Conservation (phyloP, 2,888 invertebrate genomes). For the Lottia gigantea region DNA sequence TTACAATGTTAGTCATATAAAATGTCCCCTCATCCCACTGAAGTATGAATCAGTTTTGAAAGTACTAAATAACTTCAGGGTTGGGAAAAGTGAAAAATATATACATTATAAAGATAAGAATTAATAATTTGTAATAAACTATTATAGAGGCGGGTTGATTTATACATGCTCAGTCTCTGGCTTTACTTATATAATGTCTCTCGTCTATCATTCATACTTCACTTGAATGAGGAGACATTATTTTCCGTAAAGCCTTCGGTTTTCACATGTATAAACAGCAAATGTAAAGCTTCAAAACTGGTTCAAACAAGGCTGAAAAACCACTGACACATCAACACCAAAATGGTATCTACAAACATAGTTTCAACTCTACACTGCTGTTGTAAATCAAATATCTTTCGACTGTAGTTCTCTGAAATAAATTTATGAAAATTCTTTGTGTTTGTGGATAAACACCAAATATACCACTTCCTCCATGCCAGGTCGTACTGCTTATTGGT, state of each 20-base stretch:
- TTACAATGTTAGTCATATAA: too few relatives aligned
- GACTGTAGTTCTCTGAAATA: conserved; percentile 5
- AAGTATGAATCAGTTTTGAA: too few relatives aligned
- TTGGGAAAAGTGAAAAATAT: too few relatives aligned
- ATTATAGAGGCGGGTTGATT: neutral
- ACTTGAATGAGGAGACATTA: conserved; percentile 17
- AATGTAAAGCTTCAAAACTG: conserved; percentile 13
- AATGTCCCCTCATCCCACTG: too few relatives aligned
- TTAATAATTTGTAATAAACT: neutral
- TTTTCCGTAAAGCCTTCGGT: conserved; percentile 21
- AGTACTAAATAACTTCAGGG: too few relatives aligned
- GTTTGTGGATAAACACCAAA: neutral
- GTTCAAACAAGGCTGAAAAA: neutral
- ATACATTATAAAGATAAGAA: too few relatives aligned
- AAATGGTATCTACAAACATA: neutral
- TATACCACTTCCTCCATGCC: neutral
- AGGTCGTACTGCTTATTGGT: neutral
- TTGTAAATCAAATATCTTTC: too few relatives aligned
- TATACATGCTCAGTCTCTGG: neutral
- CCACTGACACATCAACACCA: too few relatives aligned
- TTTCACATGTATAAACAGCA: conserved; percentile 21
- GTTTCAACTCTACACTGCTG: too few relatives aligned
- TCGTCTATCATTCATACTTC: neutral
- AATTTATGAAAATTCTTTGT: conserved; percentile 16
- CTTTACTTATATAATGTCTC: neutral